Evolutionary conservation across 2,888 invertebrate species (phyloP), one percentile per base, ranked within the genome.

Genomic region (Cynaeus angustus): DNA sequence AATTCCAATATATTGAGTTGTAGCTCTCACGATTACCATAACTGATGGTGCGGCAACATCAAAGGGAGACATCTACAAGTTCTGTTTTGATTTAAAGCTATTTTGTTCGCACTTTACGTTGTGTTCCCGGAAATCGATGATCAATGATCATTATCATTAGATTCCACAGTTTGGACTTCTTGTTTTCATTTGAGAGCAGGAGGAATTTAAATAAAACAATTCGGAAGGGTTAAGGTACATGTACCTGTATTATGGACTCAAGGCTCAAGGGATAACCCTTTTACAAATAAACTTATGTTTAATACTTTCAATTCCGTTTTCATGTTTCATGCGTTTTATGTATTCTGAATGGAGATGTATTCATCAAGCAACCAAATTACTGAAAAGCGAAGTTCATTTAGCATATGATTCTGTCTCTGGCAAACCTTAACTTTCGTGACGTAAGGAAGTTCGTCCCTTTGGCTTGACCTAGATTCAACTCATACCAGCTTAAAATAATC

Each of bases 11-110:
- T n/a, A 38, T 38, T 16, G 38, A 14, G 38, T 55, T 55, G 14
- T 16, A 38, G 55, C 55, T 38, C 9, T 55, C 38, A n/a, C 55
- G 37, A 55, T 55, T 55, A 55, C 14, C 55, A 55, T 55, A 55
- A 55, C 55, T 38, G 55, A 55, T 55, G 55, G 55, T 0, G 55
- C 55, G 55, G 55, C 33, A 10, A 38, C 38, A 55, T 55, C 55
- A 55, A 55, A 55, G 55, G 10, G 21, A 52, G 30, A n/a, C n/a
- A n/a, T n/a, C n/a, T n/a, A n/a, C n/a, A n/a, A 52, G 33, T 12
- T 55, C 38, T 55, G 55, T 55, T 55, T 55, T 55, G 55, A 55
- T 55, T 55, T 16, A 30, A 16, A 16, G 55, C 14, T 55, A 38
- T 55, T 55, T 55, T 55, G 55, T 55, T 50, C 50, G 26, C 28